These are phyloP conservation scores for Megalopta genalis DNA, from an alignment of 1,140 invertebrate species.

Conservation along the genomic window DNA sequence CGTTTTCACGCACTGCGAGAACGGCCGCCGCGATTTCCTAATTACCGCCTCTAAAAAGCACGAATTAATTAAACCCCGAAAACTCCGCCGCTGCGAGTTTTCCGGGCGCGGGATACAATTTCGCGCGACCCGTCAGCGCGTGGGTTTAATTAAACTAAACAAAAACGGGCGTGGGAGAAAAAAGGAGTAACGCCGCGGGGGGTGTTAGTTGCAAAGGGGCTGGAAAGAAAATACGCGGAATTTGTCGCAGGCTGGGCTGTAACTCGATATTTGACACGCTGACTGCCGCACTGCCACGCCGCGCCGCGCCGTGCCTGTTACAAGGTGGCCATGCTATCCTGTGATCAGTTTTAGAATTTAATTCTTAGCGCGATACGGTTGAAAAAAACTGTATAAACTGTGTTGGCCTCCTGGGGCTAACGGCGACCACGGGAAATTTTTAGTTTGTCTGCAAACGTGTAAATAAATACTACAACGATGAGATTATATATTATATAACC, in stretches of 20 bases:
- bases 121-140: constrained; percentile 2
- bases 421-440: too few relatives aligned
- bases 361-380: too few relatives aligned
- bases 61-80: constrained; percentile 50
- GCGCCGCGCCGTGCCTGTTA: too few relatives aligned
- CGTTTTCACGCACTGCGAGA: constrained; percentile 41
- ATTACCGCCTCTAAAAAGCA: constrained; percentile 47
- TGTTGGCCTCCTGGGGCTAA: too few relatives aligned
- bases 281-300: too few relatives aligned
- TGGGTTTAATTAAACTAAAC: constrained; percentile 47
- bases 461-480: too few relatives aligned
- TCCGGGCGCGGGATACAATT: constrained; percentile 44
- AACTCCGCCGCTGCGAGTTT: constrained; percentile 27
- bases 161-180: not conserved
- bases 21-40: constrained; percentile 46
- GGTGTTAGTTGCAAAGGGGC: not conserved
- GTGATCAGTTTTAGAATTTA: too few relatives aligned
- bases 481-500: too few relatives aligned
- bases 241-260: not conserved
- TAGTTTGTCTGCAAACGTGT: too few relatives aligned
- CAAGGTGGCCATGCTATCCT: too few relatives aligned
- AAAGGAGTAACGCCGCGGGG: not conserved
- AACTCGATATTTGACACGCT: not conserved
- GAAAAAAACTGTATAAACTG: too few relatives aligned
- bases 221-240: not conserved